A percentile compares a stretch with the other conserved stretches of the same genome.
Evolutionary conservation across 2,888 invertebrate genomes (phyloP).

Genomic region (Ferdinandea cuprea): DNA sequence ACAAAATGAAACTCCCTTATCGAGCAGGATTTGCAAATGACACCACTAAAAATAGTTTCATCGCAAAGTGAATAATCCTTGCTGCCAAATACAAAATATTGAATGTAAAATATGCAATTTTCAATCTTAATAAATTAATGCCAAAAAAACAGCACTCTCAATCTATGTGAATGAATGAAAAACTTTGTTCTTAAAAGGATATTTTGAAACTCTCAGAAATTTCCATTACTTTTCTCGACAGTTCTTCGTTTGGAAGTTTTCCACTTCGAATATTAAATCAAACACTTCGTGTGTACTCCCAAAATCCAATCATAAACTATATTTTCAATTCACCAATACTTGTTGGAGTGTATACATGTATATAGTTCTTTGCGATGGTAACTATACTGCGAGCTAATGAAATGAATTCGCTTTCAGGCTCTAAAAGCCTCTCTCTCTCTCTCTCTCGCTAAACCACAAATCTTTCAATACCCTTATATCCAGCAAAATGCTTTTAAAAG

Average conservation of each 20-base stretch:
- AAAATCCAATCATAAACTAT: constrained; percentile 23
- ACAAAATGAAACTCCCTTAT: too few relatives aligned
- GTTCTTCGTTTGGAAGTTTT: neutral
- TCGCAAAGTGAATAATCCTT: too few relatives aligned
- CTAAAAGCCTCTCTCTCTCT: neutral
- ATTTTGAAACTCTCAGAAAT: neutral
- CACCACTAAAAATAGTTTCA: too few relatives aligned
- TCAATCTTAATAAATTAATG: too few relatives aligned
- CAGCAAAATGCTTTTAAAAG: constrained; percentile 6
- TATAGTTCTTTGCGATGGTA: constrained; percentile 18
- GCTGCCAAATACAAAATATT: too few relatives aligned
- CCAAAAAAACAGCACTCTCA: too few relatives aligned
- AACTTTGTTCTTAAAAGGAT: too few relatives aligned
- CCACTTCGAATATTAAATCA: neutral
- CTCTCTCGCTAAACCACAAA: neutral
- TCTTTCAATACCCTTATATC: constrained; percentile 1
- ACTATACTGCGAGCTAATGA: constrained; percentile 45
- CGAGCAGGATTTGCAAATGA: too few relatives aligned
- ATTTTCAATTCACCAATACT: constrained; percentile 15
- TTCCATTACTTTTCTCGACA: neutral
- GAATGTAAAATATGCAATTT: too few relatives aligned
- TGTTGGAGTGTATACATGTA: too few relatives aligned
- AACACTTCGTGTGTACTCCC: constrained; percentile 3
- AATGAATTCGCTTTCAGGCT: constrained; percentile 11
- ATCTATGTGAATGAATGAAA: too few relatives aligned